These are phyloP conservation scores for Anguilla obscura DNA, from an alignment of 2,797 vertebrate species.

Conservation along the genomic window DNA sequence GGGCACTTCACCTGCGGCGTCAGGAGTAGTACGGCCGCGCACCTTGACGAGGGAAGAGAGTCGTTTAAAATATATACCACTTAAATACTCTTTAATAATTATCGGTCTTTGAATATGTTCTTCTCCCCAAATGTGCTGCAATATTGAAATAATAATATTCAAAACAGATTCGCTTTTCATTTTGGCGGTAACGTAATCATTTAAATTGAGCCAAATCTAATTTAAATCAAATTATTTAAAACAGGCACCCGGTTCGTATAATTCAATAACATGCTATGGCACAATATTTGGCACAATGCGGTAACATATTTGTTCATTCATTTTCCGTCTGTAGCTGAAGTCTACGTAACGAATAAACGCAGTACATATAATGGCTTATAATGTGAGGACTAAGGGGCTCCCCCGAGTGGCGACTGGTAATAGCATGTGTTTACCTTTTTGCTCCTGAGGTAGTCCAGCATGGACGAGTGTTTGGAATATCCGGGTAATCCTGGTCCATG, in stretches of 20 bases:
- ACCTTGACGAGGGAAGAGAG: slow-evolving; percentile 39
- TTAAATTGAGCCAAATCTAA: neutral
- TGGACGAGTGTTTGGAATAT: slow-evolving; percentile 67
- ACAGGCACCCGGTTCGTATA: neutral
- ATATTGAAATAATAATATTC: neutral
- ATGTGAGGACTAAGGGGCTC: slow-evolving; percentile 27
- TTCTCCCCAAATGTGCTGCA: neutral
- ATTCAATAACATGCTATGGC: neutral
- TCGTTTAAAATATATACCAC: neutral
- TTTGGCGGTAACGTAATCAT: too few relatives aligned
- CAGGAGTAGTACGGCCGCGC: slow-evolving; percentile 30
- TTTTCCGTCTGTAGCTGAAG: neutral
- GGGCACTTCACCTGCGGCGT: neutral
- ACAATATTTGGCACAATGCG: neutral
- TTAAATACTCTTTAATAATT: too few relatives aligned
- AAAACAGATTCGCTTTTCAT: too few relatives aligned
- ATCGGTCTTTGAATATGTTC: neutral
- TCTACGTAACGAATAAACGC: neutral
- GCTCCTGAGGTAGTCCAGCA: slow-evolving; percentile 75
- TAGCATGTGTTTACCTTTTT: slow-evolving; percentile 67
- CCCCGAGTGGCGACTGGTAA: slow-evolving; percentile 46
- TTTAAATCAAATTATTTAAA: neutral
- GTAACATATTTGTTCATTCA: neutral
- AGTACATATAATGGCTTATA: too few relatives aligned
- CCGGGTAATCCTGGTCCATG: slow-evolving; percentile 56